Evolutionary conservation across 2,797 vertebrate genomes (phyloP).

Genomic region (Simalia tracyae): DNA sequence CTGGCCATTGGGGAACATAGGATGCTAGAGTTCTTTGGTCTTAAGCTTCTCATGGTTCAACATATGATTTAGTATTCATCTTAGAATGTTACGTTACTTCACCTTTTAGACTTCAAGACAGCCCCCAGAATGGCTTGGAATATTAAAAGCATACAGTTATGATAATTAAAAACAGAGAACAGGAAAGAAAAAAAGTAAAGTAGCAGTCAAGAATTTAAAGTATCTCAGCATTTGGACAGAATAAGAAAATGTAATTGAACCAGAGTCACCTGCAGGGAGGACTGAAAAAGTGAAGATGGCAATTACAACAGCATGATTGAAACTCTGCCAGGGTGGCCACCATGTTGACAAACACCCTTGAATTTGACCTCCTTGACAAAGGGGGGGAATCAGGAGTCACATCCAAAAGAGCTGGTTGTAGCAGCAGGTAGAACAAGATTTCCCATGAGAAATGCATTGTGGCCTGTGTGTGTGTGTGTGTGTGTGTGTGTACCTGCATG

Average conservation of each 20-base stretch:
- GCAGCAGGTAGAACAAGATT: neutral
- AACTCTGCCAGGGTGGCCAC: too few species aligned
- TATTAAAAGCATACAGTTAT: neutral
- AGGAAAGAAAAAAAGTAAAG: neutral
- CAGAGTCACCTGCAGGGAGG: too few species aligned
- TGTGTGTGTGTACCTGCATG: too few species aligned
- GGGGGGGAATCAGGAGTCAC: too few species aligned
- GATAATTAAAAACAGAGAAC: neutral
- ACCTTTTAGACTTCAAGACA: neutral
- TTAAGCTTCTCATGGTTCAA: neutral
- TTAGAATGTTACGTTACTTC: neutral
- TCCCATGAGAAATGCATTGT: neutral
- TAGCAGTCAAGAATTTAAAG: neutral
- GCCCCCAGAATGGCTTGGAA: neutral
- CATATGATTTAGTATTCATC: neutral
- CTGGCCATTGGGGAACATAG: neutral
- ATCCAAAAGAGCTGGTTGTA: too few species aligned
- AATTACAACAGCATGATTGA: too few species aligned
- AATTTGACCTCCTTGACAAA: too few species aligned
- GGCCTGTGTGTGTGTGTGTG: neutral
- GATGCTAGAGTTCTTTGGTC: neutral
- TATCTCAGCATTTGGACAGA: neutral
- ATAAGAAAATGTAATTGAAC: neutral
- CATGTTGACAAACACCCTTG: too few species aligned
- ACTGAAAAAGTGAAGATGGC: too few species aligned